phyloP scores from a whole-genome alignment of 2,888 invertebrate species.

The Autographa pulchrina region DNA sequence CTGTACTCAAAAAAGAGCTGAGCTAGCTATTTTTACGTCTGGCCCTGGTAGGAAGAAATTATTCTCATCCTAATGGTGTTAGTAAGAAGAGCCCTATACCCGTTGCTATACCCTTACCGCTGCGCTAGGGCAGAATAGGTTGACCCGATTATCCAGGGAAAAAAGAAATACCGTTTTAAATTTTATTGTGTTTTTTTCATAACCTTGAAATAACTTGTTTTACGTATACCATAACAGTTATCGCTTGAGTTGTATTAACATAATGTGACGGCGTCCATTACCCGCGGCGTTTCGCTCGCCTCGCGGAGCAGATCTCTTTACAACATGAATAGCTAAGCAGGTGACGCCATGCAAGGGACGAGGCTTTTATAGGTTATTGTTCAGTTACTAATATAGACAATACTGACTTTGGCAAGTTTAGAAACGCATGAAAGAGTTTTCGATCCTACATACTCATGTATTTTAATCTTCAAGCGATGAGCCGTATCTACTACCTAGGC shows the following conservation, averaged over 20 bases:
- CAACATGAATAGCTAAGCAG: conserved; percentile 49
- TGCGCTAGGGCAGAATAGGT: too few species aligned
- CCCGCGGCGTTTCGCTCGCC: conserved; percentile 18
- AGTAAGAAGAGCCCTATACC: too few species aligned
- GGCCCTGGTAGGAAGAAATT: too few species aligned
- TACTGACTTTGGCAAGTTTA: neutral
- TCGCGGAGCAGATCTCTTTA: conserved; percentile 28
- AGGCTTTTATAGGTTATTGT: neutral
- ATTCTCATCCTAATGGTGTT: too few species aligned
- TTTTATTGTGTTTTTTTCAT: neutral
- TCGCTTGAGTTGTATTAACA: conserved; percentile 26
- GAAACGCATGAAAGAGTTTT: too few species aligned
- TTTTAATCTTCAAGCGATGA: neutral
- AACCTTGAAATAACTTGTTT: neutral
- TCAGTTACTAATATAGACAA: neutral
- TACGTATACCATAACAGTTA: neutral
- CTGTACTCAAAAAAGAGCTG: too few species aligned
- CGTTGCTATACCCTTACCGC: too few species aligned
- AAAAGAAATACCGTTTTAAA: too few species aligned
- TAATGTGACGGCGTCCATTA: conserved; percentile 30
- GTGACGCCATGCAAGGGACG: conserved; percentile 26
- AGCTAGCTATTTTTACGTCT: too few species aligned
- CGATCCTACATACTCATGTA: neutral
- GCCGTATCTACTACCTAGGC: neutral
- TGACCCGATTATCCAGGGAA: too few species aligned